Evolutionary conservation across 92 coral and sea anemone species (phyloP).

Genomic region (Palythoa grandiflora): DNA sequence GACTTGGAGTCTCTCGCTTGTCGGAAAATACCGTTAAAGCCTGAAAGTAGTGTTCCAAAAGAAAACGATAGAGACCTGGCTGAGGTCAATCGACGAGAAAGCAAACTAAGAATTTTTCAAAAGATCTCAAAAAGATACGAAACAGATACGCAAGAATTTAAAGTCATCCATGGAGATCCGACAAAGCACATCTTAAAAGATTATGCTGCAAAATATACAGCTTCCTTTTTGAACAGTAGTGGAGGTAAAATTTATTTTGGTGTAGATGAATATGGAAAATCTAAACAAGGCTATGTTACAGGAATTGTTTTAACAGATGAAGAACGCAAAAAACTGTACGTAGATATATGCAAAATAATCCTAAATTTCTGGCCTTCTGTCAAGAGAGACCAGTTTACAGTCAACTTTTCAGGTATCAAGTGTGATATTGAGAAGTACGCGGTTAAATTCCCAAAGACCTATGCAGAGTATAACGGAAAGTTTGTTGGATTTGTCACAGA

Average conservation of each 20-base stretch:
- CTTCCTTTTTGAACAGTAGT: slow-evolving; percentile 66
- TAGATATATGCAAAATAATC: slow-evolving; percentile 50
- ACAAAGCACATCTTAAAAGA: slow-evolving; percentile 54
- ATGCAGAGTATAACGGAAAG: not conserved
- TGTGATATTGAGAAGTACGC: slow-evolving; percentile 44
- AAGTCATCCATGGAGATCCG: slow-evolving; percentile 75
- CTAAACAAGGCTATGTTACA: slow-evolving; percentile 65
- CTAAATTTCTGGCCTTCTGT: slow-evolving; percentile 83
- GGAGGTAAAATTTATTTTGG: slow-evolving; percentile 83
- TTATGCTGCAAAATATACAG: slow-evolving; percentile 69
- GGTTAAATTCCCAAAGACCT: slow-evolving; percentile 65
- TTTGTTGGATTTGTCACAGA: slow-evolving; percentile 25
- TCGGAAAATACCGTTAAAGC: slow-evolving; percentile 62
- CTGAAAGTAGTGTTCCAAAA: slow-evolving; percentile 46
- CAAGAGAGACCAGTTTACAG: slow-evolving; percentile 62
- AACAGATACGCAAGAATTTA: slow-evolving; percentile 71
- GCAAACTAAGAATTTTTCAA: slow-evolving; percentile 49
- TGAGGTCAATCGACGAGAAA: slow-evolving; percentile 1
- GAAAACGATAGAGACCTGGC: slow-evolving; percentile 44
- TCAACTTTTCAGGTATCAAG: slow-evolving; percentile 57
- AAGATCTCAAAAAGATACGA: slow-evolving; percentile 54
- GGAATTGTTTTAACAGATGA: slow-evolving; percentile 64
- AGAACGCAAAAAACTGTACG: slow-evolving; percentile 55
- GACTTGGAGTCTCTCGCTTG: slow-evolving; percentile 75
- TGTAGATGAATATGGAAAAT: slow-evolving; percentile 56